phyloP scores from a whole-genome alignment of 2,113 vertebrate genomes.

The Tachysurus fulvidraco region DNA sequence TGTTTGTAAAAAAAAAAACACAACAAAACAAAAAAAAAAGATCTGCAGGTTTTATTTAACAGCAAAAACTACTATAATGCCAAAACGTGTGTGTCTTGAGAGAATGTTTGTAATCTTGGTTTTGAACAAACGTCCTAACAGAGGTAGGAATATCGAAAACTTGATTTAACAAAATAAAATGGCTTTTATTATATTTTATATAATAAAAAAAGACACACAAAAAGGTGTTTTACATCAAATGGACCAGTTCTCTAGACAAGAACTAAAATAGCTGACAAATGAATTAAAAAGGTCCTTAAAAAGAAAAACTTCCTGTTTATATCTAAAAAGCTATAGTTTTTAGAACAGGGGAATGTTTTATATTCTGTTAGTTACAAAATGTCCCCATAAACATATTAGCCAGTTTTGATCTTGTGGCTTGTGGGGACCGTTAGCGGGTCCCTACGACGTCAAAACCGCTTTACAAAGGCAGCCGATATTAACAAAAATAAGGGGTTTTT shows the following conservation, averaged over 20 bases:
- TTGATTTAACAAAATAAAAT: too few species aligned
- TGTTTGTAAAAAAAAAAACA: too few species aligned
- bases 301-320: not conserved
- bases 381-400: not conserved
- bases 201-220: too few species aligned
- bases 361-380: not conserved
- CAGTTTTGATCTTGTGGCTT: not conserved
- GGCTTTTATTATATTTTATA: too few species aligned
- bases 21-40: too few species aligned
- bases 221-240: not conserved
- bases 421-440: not conserved
- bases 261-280: not conserved
- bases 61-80: too few species aligned
- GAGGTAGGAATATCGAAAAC: too few species aligned
- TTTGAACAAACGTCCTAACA: too few species aligned
- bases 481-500: not conserved
- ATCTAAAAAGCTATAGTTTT: not conserved
- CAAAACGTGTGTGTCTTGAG: too few species aligned
- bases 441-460: not conserved
- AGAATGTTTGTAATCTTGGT: too few species aligned
- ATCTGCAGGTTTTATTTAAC: too few species aligned
- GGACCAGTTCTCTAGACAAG: not conserved
- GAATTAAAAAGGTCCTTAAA: not conserved
- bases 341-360: not conserved
- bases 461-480: not conserved